Conservation (phyloP, 2,113 vertebrate species). For the Aleadryas rufinucha region DNA sequence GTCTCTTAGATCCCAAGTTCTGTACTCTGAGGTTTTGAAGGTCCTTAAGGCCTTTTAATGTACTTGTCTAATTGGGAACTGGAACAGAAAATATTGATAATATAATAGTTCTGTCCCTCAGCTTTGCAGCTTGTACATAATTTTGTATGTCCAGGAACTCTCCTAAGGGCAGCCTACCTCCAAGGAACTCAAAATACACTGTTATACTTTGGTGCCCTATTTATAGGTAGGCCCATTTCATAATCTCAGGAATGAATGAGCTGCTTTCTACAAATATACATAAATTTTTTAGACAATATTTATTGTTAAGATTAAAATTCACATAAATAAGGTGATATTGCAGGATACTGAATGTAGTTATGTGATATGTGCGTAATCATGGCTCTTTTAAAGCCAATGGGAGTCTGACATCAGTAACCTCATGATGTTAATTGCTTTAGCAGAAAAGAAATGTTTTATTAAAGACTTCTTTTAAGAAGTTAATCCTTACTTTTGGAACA, state of each 20-base stretch:
- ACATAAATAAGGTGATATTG: not conserved
- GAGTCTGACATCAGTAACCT: not conserved
- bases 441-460: not conserved
- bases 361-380: not conserved
- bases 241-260: not conserved
- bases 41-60: not conserved
- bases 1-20: not conserved
- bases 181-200: not conserved
- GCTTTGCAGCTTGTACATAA: not conserved
- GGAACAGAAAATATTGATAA: conserved; percentile 31
- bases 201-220: not conserved
- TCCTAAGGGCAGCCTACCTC: not conserved
- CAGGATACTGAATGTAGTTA: not conserved
- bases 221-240: not conserved
- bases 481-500: not conserved
- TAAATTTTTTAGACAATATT: not conserved
- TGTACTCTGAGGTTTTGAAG: not conserved
- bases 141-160: not conserved
- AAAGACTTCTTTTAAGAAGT: not conserved
- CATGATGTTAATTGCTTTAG: not conserved
- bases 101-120: not conserved
- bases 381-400: not conserved
- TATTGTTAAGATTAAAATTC: not conserved
- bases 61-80: conserved; percentile 38
- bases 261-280: not conserved